Evolutionary conservation across 64 coral and sea anemone genomes (phyloP), one percentile per base, ranked within the genome.

Genomic region (Stichodactyla helianthus): DNA sequence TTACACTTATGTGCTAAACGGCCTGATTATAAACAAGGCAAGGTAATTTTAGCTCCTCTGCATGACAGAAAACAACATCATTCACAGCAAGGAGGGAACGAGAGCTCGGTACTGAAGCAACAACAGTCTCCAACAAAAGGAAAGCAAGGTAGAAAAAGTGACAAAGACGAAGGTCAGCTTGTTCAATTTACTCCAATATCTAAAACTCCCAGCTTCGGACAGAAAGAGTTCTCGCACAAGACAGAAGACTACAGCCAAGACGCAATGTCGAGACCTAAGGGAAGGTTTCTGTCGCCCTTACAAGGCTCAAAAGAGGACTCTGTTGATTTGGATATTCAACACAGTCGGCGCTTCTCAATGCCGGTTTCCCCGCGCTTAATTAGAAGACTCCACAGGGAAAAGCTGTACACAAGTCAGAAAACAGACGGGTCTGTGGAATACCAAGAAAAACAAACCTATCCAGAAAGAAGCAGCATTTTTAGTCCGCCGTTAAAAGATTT

Each of bases 401-500:
- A 74, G 5, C 1, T 27, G 11, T 74, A 74, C 27, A 27, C 68
- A 31, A 74, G 68, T 74, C 9, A 58, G 14, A 74, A 74, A 31
- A 13, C 9, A 74, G 68, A 74, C 7, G 68, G 25, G 5, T 27
- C 22, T 44, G 1, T 0, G 7, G 68, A 74, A 74, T 27, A 8
- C 5, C 9, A 74, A 27, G 26, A 74, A 10, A 74, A 11, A 8
- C 22, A 74, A 10, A 74, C n/a, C 12, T 11, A 19, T 54, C 51
- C 78, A 17, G 78, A 81, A 6, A 51, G 78, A 81, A 54, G 51
- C n/a, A 54, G 50, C 6, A 53, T 53, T 52, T 81, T 81, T 15
- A 81, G 78, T 8, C 78, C 78, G n/a, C 12, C 78, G 6, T 51
- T 50, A 53, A 81, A 81, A 81, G 51, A 81, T 3, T 81, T 81